phyloP scores from a whole-genome alignment of 2,113 vertebrate genomes.

The Corythaixoides concolor region DNA sequence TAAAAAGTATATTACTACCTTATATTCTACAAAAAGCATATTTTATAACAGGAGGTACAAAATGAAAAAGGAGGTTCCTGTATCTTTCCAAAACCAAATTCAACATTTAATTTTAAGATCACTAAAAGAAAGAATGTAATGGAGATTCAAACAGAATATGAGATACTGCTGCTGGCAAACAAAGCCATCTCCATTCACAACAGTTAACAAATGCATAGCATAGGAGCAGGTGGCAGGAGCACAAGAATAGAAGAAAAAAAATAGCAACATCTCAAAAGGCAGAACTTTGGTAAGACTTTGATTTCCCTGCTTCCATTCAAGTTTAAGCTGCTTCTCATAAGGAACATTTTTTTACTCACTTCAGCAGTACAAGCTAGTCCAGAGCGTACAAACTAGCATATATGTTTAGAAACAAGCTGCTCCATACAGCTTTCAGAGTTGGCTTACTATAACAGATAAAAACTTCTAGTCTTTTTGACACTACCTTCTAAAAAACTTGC shows the following conservation, averaged over 20 bases:
- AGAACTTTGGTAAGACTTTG: neutral
- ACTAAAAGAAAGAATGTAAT: neutral
- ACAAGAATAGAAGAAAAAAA: neutral
- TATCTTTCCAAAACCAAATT: neutral
- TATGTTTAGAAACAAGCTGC: neutral
- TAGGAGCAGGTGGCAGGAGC: neutral
- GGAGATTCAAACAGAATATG: neutral
- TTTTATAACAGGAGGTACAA: neutral
- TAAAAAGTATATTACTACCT: neutral
- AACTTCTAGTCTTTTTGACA: neutral
- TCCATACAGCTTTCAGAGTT: neutral
- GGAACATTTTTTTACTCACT: neutral
- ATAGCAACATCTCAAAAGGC: neutral
- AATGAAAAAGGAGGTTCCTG: neutral
- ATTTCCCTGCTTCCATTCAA: neutral
- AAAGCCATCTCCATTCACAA: neutral
- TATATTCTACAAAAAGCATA: neutral
- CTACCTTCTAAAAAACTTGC: neutral
- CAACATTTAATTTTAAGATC: neutral
- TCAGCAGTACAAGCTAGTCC: neutral
- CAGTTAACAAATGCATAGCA: neutral
- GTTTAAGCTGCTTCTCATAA: neutral
- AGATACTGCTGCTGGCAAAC: neutral
- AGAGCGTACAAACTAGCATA: neutral
- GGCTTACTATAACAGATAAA: rapidly evolving